Evolutionary conservation across 2,113 vertebrate species (phyloP).

Genomic region (Nothoprocta perdicaria): DNA sequence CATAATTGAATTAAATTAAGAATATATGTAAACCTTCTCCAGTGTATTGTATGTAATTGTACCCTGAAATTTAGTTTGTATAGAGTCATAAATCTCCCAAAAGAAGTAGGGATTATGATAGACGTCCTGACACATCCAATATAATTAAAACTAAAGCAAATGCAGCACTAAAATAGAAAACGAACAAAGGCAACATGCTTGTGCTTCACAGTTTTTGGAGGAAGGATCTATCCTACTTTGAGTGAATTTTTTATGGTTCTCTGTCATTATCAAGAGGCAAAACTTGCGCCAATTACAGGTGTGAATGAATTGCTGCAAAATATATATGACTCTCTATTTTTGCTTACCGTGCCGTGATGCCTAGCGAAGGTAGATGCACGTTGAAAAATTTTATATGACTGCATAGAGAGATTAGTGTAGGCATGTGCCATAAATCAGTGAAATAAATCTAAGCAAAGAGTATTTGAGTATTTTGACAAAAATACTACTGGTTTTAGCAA

Average conservation of each 20-base stretch:
- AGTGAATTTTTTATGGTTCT: neutral
- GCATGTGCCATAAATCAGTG: slow-evolving; percentile 36
- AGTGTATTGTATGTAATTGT: neutral
- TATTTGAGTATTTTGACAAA: slow-evolving; percentile 26
- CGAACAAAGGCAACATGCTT: neutral
- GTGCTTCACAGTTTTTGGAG: neutral
- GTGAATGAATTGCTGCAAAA: slow-evolving; percentile 29
- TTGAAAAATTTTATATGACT: slow-evolving; percentile 29
- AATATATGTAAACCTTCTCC: neutral
- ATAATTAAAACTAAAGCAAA: slow-evolving; percentile 48
- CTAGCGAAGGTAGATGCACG: neutral
- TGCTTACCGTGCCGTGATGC: neutral
- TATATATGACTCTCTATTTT: neutral
- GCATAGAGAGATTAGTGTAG: slow-evolving; percentile 25
- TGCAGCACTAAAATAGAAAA: neutral
- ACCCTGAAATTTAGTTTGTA: neutral
- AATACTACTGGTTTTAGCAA: slow-evolving; percentile 30
- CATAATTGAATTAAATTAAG: neutral
- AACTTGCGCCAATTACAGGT: neutral
- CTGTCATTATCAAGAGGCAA: slow-evolving; percentile 5
- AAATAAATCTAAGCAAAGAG: slow-evolving; percentile 55
- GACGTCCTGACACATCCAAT: neutral
- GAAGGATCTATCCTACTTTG: neutral
- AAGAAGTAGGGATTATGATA: neutral
- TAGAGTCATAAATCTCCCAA: slow-evolving; percentile 21